Conservation (phyloP, 2,888 invertebrate genomes). For the Nemotelus nigrinus region DNA sequence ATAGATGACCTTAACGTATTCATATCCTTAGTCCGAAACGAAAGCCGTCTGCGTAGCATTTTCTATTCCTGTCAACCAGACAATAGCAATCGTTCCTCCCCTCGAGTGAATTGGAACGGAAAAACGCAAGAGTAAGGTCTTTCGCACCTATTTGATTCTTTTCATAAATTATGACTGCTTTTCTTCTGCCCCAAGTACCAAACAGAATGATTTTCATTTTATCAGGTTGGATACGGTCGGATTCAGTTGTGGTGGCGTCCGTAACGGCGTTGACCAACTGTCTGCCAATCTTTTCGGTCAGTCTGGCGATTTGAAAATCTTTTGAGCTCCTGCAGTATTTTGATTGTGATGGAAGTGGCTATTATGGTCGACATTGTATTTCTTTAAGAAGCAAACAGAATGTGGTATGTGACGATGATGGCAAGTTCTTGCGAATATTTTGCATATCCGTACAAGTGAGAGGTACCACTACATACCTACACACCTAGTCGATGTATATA, state of each 20-base stretch:
- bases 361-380: background rate
- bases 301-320: background rate
- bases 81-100: conserved; percentile 22
- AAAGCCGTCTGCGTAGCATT: conserved; percentile 36
- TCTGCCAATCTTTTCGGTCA: background rate
- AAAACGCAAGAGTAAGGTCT: conserved; percentile 40
- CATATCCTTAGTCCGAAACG: conserved; percentile 20
- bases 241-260: background rate
- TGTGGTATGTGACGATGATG: too few species aligned
- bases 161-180: conserved; percentile 48
- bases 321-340: background rate
- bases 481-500: too few species aligned
- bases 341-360: background rate
- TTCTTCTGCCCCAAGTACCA: conserved; percentile 41
- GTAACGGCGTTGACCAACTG: conserved; percentile 12
- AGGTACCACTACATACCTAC: too few species aligned
- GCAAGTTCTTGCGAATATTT: too few species aligned
- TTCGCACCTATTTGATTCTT: conserved; percentile 50
- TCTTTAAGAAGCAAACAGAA: too few species aligned
- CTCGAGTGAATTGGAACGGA: conserved; percentile 24
- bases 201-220: conserved; percentile 46
- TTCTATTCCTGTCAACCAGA: conserved; percentile 18
- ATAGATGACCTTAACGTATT: conserved; percentile 44
- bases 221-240: conserved; percentile 41
- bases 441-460: too few species aligned